Percentiles rank a stretch among this genome's conserved stretches.
Evolutionary conservation across 2,113 vertebrate genomes (phyloP).

Genomic region (Albula glossodonta): DNA sequence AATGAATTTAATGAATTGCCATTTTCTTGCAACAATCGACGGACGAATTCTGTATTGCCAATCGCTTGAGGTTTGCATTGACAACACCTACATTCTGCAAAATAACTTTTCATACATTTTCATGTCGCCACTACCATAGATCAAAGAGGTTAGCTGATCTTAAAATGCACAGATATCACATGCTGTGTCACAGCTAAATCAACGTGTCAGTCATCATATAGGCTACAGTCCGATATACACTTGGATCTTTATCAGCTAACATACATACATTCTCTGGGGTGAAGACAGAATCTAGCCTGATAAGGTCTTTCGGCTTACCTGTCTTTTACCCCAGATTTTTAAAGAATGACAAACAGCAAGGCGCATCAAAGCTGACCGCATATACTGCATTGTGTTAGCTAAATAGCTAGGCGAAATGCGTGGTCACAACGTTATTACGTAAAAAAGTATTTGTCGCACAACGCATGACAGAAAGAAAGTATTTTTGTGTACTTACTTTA

Average conservation of each 20-base stretch:
- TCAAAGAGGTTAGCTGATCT: not conserved
- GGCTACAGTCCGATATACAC: too few species aligned
- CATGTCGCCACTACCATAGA: not conserved
- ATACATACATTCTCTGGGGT: not conserved
- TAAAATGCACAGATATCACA: not conserved
- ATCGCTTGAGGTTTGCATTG: not conserved
- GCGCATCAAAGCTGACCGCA: not conserved
- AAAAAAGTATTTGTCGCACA: not conserved
- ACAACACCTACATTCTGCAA: not conserved
- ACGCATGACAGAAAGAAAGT: not conserved
- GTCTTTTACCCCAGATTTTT: not conserved
- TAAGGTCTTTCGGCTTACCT: not conserved
- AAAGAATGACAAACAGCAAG: not conserved
- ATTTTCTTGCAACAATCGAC: not conserved
- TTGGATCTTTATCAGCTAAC: not conserved
- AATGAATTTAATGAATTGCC: not conserved
- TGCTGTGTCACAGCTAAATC: not conserved
- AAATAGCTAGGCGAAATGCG: not conserved
- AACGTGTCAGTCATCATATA: too few species aligned
- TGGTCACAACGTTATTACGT: not conserved
- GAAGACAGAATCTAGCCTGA: not conserved
- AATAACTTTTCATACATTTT: not conserved
- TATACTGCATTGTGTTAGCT: not conserved
- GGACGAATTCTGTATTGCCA: not conserved
- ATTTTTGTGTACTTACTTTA: not conserved